Conservation (phyloP, 2,797 vertebrate species). For the Eidolon dupreanum region DNA sequence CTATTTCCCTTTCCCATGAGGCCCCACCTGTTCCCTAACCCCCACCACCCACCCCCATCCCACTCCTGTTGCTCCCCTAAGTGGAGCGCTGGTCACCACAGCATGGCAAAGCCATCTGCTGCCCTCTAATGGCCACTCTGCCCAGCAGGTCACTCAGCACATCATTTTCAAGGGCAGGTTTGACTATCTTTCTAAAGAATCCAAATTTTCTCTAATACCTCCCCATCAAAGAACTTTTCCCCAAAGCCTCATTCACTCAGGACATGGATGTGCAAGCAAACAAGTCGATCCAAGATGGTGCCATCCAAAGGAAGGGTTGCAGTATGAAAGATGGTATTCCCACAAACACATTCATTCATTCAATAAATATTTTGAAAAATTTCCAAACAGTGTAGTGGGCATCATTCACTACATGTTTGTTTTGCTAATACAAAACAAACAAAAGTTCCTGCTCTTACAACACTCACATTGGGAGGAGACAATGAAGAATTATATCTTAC, state of each 20-base stretch:
- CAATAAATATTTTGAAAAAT: neutral
- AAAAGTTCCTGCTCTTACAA: neutral
- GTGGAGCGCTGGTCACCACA: neutral
- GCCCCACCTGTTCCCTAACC: too few species aligned
- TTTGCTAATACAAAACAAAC: neutral
- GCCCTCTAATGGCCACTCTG: neutral
- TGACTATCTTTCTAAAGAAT: neutral
- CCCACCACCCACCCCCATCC: too few species aligned
- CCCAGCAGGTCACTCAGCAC: neutral
- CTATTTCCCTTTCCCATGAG: fast-evolving
- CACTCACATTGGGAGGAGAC: neutral
- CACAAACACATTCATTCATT: neutral
- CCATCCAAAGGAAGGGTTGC: neutral
- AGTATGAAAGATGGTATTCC: neutral
- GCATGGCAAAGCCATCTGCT: neutral
- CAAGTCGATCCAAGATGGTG: neutral
- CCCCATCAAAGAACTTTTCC: neutral
- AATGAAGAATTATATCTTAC: neutral
- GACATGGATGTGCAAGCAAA: neutral
- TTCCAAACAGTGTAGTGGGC: neutral
- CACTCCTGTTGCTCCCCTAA: too few species aligned
- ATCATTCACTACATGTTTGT: too few species aligned
- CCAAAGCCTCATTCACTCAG: neutral
- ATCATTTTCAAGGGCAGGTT: neutral
- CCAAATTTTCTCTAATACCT: neutral